Percentiles rank a stretch among this genome's conserved stretches.
These are phyloP conservation scores for Amphipoea lucens DNA, from an alignment of 2,888 invertebrate genomes.

Conservation along the genomic window DNA sequence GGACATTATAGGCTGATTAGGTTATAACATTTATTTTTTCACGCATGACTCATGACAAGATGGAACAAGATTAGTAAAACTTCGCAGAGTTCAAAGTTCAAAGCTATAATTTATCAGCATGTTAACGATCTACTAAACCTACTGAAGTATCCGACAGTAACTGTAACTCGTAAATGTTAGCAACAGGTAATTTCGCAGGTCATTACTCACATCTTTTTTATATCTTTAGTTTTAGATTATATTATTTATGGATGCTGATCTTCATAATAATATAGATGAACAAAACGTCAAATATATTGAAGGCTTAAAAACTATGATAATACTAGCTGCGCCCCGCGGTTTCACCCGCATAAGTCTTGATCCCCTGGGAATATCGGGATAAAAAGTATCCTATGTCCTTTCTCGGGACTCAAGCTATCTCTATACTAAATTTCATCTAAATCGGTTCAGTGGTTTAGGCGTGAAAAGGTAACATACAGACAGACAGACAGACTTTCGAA, in stretches of 20 bases:
- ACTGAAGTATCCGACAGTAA: slow-evolving; percentile 43
- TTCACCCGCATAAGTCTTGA: too few relatives aligned
- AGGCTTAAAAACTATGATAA: neutral
- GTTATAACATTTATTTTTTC: neutral
- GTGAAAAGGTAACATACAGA: too few relatives aligned
- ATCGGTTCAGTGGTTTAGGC: too few relatives aligned
- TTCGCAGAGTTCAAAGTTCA: slow-evolving; percentile 33
- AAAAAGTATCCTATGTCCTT: too few relatives aligned
- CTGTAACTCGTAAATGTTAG: slow-evolving; percentile 53
- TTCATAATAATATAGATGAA: neutral
- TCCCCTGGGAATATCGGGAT: too few relatives aligned
- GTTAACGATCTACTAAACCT: slow-evolving; percentile 52
- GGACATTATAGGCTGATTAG: neutral
- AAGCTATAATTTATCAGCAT: slow-evolving; percentile 31
- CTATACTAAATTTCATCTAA: too few relatives aligned
- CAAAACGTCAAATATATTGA: neutral
- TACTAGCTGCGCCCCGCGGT: too few relatives aligned
- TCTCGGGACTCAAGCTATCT: too few relatives aligned
- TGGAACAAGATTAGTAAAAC: neutral
- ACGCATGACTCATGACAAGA: neutral
- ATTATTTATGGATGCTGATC: slow-evolving; percentile 3
- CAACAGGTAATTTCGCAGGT: slow-evolving; percentile 51
- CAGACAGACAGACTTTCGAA: too few relatives aligned
- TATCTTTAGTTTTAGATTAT: slow-evolving; percentile 25
- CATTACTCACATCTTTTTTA: slow-evolving; percentile 32